Evolutionary conservation across 2,888 invertebrate genomes (phyloP).

Genomic region (Diarsia mendica): DNA sequence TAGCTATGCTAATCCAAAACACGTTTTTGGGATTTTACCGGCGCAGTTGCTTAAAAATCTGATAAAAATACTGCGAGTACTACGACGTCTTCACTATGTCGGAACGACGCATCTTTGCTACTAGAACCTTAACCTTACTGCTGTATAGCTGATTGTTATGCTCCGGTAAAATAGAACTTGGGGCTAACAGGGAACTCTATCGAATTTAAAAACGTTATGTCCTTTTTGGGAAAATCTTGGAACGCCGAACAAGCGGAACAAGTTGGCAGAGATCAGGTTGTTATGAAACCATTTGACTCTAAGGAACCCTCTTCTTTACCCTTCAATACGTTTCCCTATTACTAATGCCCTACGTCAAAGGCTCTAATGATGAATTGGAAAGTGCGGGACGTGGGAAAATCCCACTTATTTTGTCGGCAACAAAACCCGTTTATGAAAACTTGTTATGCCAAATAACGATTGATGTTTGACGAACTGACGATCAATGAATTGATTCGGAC

Average conservation of each 20-base stretch:
- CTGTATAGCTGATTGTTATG: constrained; percentile 24
- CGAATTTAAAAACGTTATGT: not conserved
- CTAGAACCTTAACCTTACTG: constrained; percentile 33
- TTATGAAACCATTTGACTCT: not conserved
- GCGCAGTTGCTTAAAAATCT: constrained; percentile 1
- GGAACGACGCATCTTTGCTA: not conserved
- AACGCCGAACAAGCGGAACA: not conserved
- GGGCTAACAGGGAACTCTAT: not conserved
- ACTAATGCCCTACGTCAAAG: not conserved
- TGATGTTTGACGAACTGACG: not conserved
- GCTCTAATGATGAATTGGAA: constrained; percentile 23
- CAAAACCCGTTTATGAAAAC: constrained; percentile 35
- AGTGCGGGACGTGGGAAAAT: constrained; percentile 5
- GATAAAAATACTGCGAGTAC: constrained; percentile 31
- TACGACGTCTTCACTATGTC: not conserved
- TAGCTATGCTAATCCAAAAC: constrained; percentile 6
- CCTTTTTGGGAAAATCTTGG: not conserved
- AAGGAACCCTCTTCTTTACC: not conserved
- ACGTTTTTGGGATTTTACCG: not conserved
- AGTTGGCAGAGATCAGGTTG: not conserved
- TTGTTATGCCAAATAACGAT: constrained; percentile 7
- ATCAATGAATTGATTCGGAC: not conserved
- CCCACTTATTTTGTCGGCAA: not conserved
- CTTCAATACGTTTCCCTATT: not conserved
- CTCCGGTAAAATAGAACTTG: constrained; percentile 11